Percentiles rank a stretch among this genome's conserved stretches.
These are phyloP conservation scores for Sprattus sprattus DNA, from an alignment of 2,113 vertebrate species.

Conservation along the genomic window DNA sequence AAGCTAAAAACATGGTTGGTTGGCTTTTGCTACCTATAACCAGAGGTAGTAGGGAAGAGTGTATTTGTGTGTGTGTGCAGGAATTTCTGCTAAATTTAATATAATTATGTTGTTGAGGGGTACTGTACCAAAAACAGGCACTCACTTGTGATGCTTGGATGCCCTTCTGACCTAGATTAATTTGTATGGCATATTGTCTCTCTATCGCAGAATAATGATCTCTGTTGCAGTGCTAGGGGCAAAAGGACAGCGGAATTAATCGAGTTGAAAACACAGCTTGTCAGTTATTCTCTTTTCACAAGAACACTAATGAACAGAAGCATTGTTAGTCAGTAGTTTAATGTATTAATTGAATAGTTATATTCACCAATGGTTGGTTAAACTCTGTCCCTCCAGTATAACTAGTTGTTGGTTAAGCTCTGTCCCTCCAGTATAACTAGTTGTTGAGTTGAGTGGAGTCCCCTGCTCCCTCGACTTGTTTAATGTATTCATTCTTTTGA, in stretches of 20 bases:
- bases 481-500: conserved; percentile 55
- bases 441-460: conserved; percentile 40
- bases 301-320: neutral
- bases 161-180: conserved; percentile 61
- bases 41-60: neutral
- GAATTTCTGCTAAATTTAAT: conserved; percentile 54
- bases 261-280: neutral
- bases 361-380: neutral
- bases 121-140: conserved; percentile 45
- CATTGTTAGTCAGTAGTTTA: neutral
- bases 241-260: conserved; percentile 11
- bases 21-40: neutral
- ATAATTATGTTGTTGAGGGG: conserved; percentile 56
- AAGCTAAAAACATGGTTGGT: neutral
- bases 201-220: conserved; percentile 33
- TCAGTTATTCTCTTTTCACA: neutral
- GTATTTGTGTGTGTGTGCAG: conserved; percentile 3
- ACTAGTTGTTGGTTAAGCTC: conserved; percentile 8
- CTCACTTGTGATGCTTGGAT: conserved; percentile 57
- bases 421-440: neutral
- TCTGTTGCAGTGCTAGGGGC: conserved; percentile 12
- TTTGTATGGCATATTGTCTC: conserved; percentile 51
- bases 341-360: neutral
- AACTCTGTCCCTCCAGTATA: neutral
- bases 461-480: conserved; percentile 45